These are phyloP conservation scores for Leptonema lineaticorne DNA, from an alignment of 1,140 invertebrate species.

Conservation along the genomic window DNA sequence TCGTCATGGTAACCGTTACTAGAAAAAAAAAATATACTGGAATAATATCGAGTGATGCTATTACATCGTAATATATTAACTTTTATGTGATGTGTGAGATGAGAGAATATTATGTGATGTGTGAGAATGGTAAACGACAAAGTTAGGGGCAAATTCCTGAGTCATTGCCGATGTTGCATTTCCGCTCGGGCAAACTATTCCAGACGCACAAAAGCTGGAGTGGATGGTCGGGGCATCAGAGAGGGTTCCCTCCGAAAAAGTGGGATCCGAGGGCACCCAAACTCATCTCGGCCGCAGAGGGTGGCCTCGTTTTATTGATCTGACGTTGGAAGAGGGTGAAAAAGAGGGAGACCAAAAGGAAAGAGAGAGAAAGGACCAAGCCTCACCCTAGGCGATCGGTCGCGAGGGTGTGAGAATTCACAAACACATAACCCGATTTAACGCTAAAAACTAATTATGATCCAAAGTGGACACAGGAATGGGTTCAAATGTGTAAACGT, in stretches of 20 bases:
- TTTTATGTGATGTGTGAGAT: background rate
- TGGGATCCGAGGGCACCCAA: background rate
- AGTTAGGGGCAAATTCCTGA: background rate
- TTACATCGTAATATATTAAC: background rate
- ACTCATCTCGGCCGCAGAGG: background rate
- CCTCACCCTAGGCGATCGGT: too few species aligned
- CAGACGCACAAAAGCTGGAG: background rate
- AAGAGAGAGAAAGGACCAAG: background rate
- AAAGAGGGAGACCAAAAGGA: too few species aligned
- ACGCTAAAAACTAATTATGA: too few species aligned
- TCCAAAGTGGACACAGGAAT: too few species aligned
- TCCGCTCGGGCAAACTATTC: background rate
- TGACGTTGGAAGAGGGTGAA: too few species aligned
- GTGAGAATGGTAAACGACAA: background rate
- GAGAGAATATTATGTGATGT: background rate
- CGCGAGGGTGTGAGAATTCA: background rate
- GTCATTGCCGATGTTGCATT: background rate
- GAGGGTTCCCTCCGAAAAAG: background rate
- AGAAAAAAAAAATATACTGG: too few species aligned
- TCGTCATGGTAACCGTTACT: too few species aligned
- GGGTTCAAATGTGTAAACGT: too few species aligned
- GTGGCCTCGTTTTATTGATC: background rate
- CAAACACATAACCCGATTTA: background rate
- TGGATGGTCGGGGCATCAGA: background rate
- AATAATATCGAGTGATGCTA: background rate